These are phyloP conservation scores for Scolopax mira DNA, from an alignment of 2,113 vertebrate species.

Conservation along the genomic window DNA sequence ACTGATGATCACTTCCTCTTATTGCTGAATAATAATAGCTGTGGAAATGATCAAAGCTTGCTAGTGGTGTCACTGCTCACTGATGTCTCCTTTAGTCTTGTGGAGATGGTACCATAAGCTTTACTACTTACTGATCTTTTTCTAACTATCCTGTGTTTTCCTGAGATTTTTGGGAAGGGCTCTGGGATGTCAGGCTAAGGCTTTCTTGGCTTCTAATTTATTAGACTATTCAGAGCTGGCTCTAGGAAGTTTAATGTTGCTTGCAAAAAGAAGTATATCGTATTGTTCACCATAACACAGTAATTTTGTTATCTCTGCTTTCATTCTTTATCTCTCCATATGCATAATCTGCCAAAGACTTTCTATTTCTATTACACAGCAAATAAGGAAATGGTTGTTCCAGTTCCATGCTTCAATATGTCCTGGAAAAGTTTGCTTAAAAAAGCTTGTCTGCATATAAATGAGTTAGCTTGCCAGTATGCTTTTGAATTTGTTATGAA, in stretches of 20 bases:
- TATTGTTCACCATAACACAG: not conserved
- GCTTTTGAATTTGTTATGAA: not conserved
- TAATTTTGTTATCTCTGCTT: not conserved
- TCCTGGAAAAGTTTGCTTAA: slow-evolving; percentile 14
- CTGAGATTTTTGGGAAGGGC: not conserved
- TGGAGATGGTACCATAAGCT: not conserved
- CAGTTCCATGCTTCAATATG: not conserved
- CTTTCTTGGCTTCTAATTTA: not conserved
- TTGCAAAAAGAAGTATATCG: not conserved
- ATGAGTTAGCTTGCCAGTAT: not conserved
- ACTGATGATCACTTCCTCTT: not conserved
- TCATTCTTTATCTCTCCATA: not conserved
- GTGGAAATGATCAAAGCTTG: not conserved
- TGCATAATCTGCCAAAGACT: not conserved
- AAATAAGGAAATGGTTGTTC: slow-evolving; percentile 16
- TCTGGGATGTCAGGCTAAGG: not conserved
- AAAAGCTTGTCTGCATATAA: not conserved
- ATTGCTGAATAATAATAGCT: not conserved
- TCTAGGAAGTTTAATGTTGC: not conserved
- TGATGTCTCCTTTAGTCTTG: not conserved
- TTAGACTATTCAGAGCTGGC: not conserved
- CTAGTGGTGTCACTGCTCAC: not conserved
- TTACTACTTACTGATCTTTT: not conserved
- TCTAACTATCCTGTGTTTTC: not conserved
- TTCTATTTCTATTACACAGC: not conserved